phyloP scores from a whole-genome alignment of 1,140 invertebrate genomes.

The Drosophila serrata region DNA sequence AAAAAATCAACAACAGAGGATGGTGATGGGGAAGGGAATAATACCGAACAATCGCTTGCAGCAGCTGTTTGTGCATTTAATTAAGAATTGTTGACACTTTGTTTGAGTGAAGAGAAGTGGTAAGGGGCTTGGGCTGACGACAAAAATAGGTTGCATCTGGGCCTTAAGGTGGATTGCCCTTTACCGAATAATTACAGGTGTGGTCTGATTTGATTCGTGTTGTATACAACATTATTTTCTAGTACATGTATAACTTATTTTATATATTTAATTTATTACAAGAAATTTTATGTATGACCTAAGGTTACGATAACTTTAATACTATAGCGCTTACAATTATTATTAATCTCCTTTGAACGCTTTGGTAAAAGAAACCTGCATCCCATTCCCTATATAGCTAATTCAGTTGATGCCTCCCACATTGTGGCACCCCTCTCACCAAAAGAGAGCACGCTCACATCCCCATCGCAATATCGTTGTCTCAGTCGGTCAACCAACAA shows the following conservation, averaged over 20 bases:
- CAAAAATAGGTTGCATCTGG: conserved; percentile 55
- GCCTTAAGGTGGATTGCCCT: conserved; percentile 9
- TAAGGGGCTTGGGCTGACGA: conserved; percentile 13
- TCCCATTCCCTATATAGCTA: background rate
- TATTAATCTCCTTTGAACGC: background rate
- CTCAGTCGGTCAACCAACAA: conserved; percentile 47
- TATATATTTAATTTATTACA: background rate
- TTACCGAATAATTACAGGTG: background rate
- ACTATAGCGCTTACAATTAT: background rate
- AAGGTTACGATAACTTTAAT: background rate
- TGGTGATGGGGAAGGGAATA: conserved; percentile 7
- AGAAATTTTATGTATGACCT: background rate
- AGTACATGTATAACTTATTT: background rate
- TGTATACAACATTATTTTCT: background rate
- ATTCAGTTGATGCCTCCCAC: conserved; percentile 7
- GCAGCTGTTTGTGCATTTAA: conserved; percentile 41
- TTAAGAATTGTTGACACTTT: conserved; percentile 16
- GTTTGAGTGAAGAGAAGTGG: background rate
- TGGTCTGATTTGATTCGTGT: background rate
- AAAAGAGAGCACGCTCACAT: conserved; percentile 11
- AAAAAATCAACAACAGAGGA: conserved; percentile 54
- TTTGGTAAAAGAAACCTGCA: background rate
- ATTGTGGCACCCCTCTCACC: background rate
- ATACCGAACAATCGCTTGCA: background rate
- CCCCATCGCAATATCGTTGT: background rate